phyloP scores from a whole-genome alignment of 2,113 vertebrate species.

The Oryzias woworae region DNA sequence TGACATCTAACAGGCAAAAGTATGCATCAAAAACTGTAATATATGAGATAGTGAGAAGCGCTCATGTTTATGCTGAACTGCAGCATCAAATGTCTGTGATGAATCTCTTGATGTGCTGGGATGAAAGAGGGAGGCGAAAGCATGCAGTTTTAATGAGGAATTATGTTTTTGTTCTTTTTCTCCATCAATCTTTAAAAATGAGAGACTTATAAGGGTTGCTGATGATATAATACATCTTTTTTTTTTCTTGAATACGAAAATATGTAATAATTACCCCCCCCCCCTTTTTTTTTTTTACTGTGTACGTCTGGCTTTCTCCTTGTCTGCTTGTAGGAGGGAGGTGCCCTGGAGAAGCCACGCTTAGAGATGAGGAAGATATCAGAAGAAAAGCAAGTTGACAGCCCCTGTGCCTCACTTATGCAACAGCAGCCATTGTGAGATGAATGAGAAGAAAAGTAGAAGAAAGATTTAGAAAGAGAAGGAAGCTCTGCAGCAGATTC shows the following conservation, averaged over 20 bases:
- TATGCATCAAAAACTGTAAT: too few species aligned
- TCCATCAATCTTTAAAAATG: conserved; percentile 15
- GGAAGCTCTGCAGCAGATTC: conserved; percentile 70
- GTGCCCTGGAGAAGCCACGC: conserved; percentile 38
- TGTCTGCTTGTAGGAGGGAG: conserved; percentile 51
- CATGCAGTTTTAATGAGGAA: conserved; percentile 59
- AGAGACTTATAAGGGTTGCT: conserved; percentile 6
- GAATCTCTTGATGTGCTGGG: conserved; percentile 15
- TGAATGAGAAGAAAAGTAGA: conserved; percentile 18
- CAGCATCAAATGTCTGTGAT: conserved; percentile 23
- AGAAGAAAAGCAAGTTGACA: conserved; percentile 27
- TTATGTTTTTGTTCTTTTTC: conserved; percentile 30
- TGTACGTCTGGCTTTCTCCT: conserved; percentile 23
- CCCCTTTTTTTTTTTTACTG: background rate
- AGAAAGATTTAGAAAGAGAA: conserved; percentile 40
- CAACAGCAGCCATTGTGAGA: conserved; percentile 18
- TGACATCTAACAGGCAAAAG: too few species aligned
- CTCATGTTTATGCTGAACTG: background rate
- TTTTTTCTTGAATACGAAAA: conserved; percentile 2
- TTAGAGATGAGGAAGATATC: conserved; percentile 27
- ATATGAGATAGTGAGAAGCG: too few species aligned
- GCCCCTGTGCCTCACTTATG: conserved; percentile 22
- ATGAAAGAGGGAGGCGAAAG: conserved; percentile 19
- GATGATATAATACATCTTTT: background rate
- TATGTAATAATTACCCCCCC: background rate